phyloP scores from a whole-genome alignment of 2,888 invertebrate genomes.

The Drosophila formosana region DNA sequence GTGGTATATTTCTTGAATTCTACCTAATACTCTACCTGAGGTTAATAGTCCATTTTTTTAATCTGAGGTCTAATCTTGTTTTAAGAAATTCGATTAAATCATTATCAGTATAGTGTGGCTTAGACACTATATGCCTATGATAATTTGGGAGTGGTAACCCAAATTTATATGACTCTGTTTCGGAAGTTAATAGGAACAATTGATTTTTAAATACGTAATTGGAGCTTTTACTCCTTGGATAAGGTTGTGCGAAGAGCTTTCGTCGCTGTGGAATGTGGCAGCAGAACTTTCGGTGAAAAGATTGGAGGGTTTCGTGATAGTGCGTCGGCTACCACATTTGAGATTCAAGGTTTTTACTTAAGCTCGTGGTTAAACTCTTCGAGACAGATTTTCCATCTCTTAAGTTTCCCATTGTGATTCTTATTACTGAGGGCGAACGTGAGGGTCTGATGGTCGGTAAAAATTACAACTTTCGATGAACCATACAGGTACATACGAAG shows the following conservation, averaged over 20 bases:
- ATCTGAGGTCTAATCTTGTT: not conserved
- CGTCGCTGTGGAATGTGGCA: not conserved
- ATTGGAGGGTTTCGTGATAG: not conserved
- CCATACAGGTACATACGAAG: not conserved
- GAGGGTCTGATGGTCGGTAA: not conserved
- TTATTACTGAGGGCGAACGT: not conserved
- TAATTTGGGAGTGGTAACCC: not conserved
- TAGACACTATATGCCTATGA: not conserved
- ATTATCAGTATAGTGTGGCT: slow-evolving; percentile 4
- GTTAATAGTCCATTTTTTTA: not conserved
- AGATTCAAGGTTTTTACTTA: not conserved
- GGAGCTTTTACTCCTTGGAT: not conserved
- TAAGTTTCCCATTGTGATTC: not conserved
- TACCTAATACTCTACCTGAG: not conserved
- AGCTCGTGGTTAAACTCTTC: not conserved
- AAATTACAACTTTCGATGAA: not conserved
- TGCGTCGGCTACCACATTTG: not conserved
- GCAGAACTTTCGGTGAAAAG: not conserved
- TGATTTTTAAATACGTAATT: not conserved
- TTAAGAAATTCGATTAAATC: not conserved
- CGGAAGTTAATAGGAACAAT: not conserved
- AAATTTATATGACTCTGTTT: not conserved
- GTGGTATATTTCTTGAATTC: slow-evolving; percentile 3
- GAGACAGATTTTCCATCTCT: not conserved
- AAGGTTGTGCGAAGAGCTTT: not conserved